Evolutionary conservation across 2,888 invertebrate species (phyloP), one percentile per base, ranked within the genome.

Genomic region (Amphimallon solstitiale): DNA sequence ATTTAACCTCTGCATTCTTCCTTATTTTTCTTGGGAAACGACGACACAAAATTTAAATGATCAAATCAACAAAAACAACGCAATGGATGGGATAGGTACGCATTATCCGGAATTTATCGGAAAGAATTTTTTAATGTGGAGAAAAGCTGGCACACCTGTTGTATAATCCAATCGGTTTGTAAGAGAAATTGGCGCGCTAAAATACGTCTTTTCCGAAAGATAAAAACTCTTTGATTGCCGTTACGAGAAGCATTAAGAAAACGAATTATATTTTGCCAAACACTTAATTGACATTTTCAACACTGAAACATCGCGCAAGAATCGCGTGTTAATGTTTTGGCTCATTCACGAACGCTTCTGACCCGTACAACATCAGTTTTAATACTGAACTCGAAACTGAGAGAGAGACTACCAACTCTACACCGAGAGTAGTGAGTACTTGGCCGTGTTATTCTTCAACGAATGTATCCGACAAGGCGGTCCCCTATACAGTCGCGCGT

Each of bases 381-480:
- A 43, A 59, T 43, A 59, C 43, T 59, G 56, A 49, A 23, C 21
- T n/a, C n/a, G n/a, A n/a, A n/a, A n/a, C n/a, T n/a, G n/a, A n/a
- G n/a, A 29, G 29, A 29, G 29, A 29, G 29, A 29, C 29, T 29
- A 29, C n/a, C n/a, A n/a, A n/a, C n/a, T n/a, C n/a, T n/a, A n/a
- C n/a, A n/a, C 29, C 29, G 29, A 29, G 29, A 29, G 29, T 29
- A 29, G 29, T 29, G 29, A 29, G 56, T 10, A 43, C 43, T 45
- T 45, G 56, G 23, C 56, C 40, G 23, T 59, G 56, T 59, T 38
- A 43, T 23, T 59, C 56, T 21, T 29, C 43, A 56, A 56, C 56
- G 56, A 56, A 56, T 43, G 40, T 43, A 37, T 62, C 62, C 62
- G 62, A 62, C 49, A 49, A 62, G 37, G 56, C 56, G 56, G 56